Evolutionary conservation across 2,113 vertebrate genomes (phyloP).

Genomic region (Chunga burmeisteri): DNA sequence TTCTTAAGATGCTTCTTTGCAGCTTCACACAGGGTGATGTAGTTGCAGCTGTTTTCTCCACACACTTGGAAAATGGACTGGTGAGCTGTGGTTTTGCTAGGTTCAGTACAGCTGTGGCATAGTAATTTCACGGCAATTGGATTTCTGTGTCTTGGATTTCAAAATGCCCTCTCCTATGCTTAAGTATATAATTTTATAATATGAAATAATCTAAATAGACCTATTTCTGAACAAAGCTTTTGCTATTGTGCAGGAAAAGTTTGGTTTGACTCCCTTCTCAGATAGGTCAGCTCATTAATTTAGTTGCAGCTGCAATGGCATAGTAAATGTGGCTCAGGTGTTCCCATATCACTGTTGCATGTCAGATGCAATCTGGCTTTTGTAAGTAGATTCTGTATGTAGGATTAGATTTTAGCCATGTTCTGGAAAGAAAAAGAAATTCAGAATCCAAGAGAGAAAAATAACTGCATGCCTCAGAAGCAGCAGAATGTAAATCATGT

Average conservation of each 20-base stretch:
- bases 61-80: background rate
- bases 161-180: background rate
- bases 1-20: background rate
- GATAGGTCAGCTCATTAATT: slow-evolving; percentile 41
- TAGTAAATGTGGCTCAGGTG: slow-evolving; percentile 11
- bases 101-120: background rate
- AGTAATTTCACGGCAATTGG: background rate
- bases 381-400: background rate
- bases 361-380: background rate
- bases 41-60: background rate
- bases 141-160: background rate
- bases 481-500: background rate
- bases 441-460: background rate
- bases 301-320: background rate
- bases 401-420: background rate
- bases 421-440: background rate
- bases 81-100: background rate
- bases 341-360: background rate
- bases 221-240: background rate
- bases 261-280: background rate
- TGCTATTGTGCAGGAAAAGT: background rate
- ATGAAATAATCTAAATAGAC: background rate
- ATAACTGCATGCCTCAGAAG: background rate
- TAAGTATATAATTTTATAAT: background rate
- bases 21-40: background rate